A percentile compares a stretch with the other conserved stretches of the same genome.
Conservation (phyloP, 2,113 vertebrate genomes). For the Neofelis nebulosa region DNA sequence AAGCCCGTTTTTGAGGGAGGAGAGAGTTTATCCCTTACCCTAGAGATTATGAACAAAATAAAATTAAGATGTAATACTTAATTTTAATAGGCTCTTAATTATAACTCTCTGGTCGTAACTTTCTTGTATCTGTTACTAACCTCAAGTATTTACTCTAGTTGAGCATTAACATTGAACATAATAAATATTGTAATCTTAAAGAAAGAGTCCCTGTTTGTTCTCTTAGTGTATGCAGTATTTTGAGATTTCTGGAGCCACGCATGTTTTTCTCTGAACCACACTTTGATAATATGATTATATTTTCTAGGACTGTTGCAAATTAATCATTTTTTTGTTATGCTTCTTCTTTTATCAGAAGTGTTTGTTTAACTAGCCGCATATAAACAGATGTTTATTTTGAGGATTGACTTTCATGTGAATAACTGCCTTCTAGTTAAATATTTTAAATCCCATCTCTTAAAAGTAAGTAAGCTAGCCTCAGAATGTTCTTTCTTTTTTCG, state of each 20-base stretch:
- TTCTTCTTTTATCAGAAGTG: conserved; percentile 33
- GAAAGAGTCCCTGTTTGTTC: not conserved
- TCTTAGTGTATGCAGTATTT: not conserved
- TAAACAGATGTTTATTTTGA: conserved; percentile 53
- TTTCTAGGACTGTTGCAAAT: not conserved
- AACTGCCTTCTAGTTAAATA: not conserved
- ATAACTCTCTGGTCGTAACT: not conserved
- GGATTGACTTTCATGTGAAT: conserved; percentile 44
- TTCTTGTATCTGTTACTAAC: not conserved
- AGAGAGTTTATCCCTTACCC: not conserved
- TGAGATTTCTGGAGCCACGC: not conserved
- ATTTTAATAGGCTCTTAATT: not conserved
- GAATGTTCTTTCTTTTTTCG: not conserved
- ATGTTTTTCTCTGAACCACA: not conserved
- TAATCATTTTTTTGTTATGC: not conserved
- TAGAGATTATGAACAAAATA: not conserved
- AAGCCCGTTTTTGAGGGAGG: not conserved
- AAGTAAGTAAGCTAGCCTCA: conserved; percentile 11
- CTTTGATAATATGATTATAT: conserved; percentile 9
- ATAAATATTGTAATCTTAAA: not conserved
- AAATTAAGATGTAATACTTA: not conserved
- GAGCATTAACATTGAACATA: not conserved
- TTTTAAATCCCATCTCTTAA: conserved; percentile 13
- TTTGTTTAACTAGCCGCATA: conserved; percentile 8
- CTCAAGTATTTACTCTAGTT: not conserved